Evolutionary conservation across 2,888 invertebrate species (phyloP).

Genomic region (Pachydiplax longipennis): DNA sequence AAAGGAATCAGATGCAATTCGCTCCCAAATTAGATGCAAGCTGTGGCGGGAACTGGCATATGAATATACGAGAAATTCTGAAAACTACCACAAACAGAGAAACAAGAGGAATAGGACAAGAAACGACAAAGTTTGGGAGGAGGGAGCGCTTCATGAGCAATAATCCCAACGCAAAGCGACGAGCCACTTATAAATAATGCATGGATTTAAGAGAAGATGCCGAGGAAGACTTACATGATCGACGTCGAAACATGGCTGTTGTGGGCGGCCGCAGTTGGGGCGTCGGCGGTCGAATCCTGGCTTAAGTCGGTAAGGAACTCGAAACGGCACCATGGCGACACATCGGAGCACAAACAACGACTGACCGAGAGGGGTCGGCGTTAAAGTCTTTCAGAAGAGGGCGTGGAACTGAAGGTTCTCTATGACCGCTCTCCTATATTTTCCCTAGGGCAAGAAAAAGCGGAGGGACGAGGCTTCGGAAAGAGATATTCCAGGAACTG

Average conservation of each 20-base stretch:
- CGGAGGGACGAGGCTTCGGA: background rate
- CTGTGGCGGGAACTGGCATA: too few relatives aligned
- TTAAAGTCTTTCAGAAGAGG: background rate
- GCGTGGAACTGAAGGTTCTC: background rate
- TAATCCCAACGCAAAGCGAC: too few relatives aligned
- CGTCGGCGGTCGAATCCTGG: background rate
- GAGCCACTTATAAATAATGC: too few relatives aligned
- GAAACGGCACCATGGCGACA: background rate
- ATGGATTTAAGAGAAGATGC: too few relatives aligned
- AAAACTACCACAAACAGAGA: too few relatives aligned
- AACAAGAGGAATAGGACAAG: too few relatives aligned
- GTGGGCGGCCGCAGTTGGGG: background rate
- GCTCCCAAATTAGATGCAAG: too few relatives aligned
- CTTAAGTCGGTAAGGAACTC: background rate
- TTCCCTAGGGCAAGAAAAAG: background rate
- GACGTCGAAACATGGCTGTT: background rate
- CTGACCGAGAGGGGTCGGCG: slow-evolving; percentile 1
- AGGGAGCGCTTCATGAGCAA: too few relatives aligned
- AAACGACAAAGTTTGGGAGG: too few relatives aligned
- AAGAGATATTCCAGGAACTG: background rate
- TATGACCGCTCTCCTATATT: background rate
- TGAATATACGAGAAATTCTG: too few relatives aligned
- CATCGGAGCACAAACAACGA: slow-evolving; percentile 11
- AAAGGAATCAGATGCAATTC: too few relatives aligned
- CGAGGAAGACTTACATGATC: slow-evolving; percentile 3